A percentile compares a stretch with the other conserved stretches of the same genome.
Evolutionary conservation across 2,113 vertebrate species (phyloP).

Genomic region (Ictidomys tridecemlineatus): DNA sequence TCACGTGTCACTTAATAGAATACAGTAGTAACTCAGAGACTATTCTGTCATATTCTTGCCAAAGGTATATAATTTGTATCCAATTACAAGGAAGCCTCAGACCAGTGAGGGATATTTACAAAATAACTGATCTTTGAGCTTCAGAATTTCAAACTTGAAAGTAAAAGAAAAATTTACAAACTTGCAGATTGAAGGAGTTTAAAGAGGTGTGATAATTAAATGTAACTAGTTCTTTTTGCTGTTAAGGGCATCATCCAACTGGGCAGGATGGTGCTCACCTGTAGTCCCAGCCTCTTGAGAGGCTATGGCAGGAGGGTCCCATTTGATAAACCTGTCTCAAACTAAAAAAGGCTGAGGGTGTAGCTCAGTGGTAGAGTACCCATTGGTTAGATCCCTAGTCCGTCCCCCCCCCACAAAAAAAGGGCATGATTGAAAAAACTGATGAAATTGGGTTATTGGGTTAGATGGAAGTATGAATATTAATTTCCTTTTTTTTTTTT

Average conservation of each 20-base stretch:
- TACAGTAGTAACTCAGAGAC: neutral
- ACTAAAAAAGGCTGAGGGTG: neutral
- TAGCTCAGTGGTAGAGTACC: too few relatives aligned
- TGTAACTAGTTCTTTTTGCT: neutral
- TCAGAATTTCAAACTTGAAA: neutral
- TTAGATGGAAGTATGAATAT: neutral
- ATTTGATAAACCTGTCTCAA: neutral
- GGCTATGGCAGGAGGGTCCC: neutral
- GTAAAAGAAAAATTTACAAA: neutral
- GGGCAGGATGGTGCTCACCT: neutral
- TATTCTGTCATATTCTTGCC: too few relatives aligned
- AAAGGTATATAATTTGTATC: neutral
- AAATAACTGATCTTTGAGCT: neutral
- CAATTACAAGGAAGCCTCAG: neutral
- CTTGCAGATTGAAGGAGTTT: neutral
- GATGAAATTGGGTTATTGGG: neutral
- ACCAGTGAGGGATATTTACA: neutral
- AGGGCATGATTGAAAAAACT: neutral
- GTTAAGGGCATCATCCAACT: neutral
- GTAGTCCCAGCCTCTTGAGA: neutral
- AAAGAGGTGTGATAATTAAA: neutral
- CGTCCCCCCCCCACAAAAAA: fast-evolving
- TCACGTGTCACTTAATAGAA: neutral
- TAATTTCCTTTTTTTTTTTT: neutral
- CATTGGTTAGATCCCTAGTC: too few relatives aligned